Conservation (phyloP, 2,888 invertebrate species). For the Melanotus villosus region DNA sequence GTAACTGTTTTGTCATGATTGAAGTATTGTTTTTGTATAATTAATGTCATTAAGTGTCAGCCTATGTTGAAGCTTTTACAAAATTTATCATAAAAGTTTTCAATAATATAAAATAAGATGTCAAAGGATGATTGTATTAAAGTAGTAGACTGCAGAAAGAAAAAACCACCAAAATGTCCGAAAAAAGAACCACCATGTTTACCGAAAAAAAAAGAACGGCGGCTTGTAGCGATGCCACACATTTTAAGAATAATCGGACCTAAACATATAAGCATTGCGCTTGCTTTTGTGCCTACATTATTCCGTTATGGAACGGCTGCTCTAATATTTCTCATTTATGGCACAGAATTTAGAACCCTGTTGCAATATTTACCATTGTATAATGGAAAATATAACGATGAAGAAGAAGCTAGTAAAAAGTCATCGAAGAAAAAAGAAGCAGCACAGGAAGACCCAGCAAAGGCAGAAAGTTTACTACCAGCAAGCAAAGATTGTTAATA, state of each 20-base stretch:
- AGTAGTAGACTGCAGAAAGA: too few species aligned
- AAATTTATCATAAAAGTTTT: too few species aligned
- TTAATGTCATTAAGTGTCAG: too few species aligned
- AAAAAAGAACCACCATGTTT: not conserved
- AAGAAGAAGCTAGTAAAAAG: not conserved
- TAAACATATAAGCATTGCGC: constrained; percentile 45
- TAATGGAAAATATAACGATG: constrained; percentile 50
- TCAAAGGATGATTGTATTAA: too few species aligned
- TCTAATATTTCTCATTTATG: constrained; percentile 44
- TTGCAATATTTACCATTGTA: constrained; percentile 55
- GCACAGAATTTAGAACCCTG: constrained; percentile 54
- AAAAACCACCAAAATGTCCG: too few species aligned
- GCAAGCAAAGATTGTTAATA: too few species aligned
- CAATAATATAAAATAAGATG: too few species aligned
- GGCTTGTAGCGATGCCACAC: not conserved
- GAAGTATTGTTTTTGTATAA: too few species aligned
- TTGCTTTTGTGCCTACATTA: constrained; percentile 47
- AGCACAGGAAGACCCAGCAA: not conserved
- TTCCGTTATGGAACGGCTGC: constrained; percentile 45
- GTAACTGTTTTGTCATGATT: too few species aligned
- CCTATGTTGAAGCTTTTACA: too few species aligned
- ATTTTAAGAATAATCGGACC: constrained; percentile 35
- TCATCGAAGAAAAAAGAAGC: not conserved
- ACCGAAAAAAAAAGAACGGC: not conserved
- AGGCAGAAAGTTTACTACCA: too few species aligned